Conservation (phyloP, 2,113 vertebrate species). For the Heteronetta atricapilla region DNA sequence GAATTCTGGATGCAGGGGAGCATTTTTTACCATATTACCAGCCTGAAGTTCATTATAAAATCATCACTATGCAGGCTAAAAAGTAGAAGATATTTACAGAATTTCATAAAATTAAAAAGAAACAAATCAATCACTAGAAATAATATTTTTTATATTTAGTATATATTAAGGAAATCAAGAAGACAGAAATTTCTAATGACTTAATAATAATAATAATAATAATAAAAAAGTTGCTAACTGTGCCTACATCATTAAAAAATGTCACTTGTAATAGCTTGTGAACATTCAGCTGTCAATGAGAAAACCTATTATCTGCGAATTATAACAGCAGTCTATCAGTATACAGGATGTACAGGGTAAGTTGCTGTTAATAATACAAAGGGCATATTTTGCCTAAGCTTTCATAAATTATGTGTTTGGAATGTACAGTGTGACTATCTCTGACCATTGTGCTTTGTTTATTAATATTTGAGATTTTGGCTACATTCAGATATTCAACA, state of each 20-base stretch:
- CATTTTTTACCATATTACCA: neutral
- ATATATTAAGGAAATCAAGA: neutral
- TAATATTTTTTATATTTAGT: neutral
- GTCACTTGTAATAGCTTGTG: neutral
- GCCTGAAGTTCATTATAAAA: neutral
- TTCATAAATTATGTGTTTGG: neutral
- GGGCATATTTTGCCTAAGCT: neutral
- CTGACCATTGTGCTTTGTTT: neutral
- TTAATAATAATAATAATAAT: neutral
- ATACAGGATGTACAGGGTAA: neutral
- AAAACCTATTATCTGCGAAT: neutral
- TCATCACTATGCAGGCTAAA: too few species aligned
- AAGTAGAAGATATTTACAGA: too few species aligned
- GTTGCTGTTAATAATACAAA: neutral
- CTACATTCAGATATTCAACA: neutral
- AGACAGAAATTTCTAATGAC: neutral
- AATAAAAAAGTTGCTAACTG: neutral
- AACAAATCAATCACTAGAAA: neutral
- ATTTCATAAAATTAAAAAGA: too few species aligned
- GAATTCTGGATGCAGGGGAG: neutral
- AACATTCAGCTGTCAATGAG: neutral
- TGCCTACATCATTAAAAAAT: neutral
- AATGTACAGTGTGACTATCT: neutral
- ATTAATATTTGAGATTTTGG: neutral
- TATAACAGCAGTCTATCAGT: neutral